phyloP scores from a whole-genome alignment of 2,797 vertebrate species.

The Mycteria americana region DNA sequence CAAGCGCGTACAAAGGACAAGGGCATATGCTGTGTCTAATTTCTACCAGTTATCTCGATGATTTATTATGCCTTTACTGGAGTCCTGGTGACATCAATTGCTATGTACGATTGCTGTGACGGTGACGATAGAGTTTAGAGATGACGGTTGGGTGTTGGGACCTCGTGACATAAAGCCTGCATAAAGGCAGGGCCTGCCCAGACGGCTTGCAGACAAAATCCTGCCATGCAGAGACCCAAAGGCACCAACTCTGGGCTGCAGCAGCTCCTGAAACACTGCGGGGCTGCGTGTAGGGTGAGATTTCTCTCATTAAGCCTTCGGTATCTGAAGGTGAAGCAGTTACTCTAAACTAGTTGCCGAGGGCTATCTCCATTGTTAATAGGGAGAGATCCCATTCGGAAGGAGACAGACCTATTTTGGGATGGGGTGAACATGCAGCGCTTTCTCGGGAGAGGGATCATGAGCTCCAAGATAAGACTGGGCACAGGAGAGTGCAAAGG shows the following conservation, averaged over 20 bases:
- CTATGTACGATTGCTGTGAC: neutral
- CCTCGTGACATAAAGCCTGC: neutral
- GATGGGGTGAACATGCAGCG: neutral
- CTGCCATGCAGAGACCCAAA: neutral
- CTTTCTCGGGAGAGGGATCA: neutral
- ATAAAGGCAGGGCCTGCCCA: neutral
- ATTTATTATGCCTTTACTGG: neutral
- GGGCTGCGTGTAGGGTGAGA: neutral
- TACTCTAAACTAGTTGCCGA: neutral
- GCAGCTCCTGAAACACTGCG: neutral
- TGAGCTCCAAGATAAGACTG: neutral
- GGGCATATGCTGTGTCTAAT: neutral
- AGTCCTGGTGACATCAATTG: neutral
- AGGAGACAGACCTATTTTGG: neutral
- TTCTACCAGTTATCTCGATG: neutral
- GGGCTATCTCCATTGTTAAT: neutral
- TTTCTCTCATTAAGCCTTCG: neutral
- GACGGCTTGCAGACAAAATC: neutral
- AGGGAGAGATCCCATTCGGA: neutral
- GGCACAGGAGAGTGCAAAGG: neutral
- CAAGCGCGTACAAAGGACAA: neutral
- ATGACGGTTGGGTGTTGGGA: accelerated
- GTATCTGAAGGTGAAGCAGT: neutral
- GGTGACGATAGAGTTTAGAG: neutral
- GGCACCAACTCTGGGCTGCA: neutral